Evolutionary conservation across 2,113 vertebrate genomes (phyloP), one percentile per base, ranked within the genome.

Genomic region (Nyctibius bracteatus): DNA sequence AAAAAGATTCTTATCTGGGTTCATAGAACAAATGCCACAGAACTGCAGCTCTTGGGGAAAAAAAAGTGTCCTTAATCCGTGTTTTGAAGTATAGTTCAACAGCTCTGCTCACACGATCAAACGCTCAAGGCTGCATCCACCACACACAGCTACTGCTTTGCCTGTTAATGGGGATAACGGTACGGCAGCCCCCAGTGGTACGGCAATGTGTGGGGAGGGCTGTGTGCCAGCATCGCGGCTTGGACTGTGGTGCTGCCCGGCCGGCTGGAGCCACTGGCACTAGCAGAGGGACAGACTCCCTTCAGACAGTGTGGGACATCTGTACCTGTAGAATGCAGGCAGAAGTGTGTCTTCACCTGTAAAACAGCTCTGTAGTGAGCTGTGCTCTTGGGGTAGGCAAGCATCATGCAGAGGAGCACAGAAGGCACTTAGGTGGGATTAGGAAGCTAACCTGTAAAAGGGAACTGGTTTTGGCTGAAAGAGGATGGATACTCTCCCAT

Each of bases 1-100:
- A 67, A 67, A 46, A 89, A 77, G 81, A 93, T 88, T 93, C 68
- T 88, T 88, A 96, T 96, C 90, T 77, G 58, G 5, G 39, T 93
- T 96, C 93, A 66, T 37, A 86, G 81, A 90, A 90, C 2, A 12
- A 86, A 93, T 74, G 51, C 30, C 37, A 37, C 35, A 39, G 70
- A 84, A 43, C 10, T 2, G 54, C 58, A 81, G 49, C 62, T 94
- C 54, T n/a, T 82, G 9, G 24, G 2, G 3, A 21, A 14, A 7
- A 5, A 18, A 31, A 59, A 27, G 15, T 20, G 14, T 65, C 55
- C 30, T 51, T 74, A 88, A 79, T 80, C 62, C 79, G 47, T 0
- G 0, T 71, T 74, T 83, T 52, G 65, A 86, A 79, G 31, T 31
- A 33, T 2, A 82, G 37, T 33, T 80, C 49, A 80, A 77, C 72